Conservation (phyloP, 2,797 vertebrate species). For the Rhabdomys pumilio region DNA sequence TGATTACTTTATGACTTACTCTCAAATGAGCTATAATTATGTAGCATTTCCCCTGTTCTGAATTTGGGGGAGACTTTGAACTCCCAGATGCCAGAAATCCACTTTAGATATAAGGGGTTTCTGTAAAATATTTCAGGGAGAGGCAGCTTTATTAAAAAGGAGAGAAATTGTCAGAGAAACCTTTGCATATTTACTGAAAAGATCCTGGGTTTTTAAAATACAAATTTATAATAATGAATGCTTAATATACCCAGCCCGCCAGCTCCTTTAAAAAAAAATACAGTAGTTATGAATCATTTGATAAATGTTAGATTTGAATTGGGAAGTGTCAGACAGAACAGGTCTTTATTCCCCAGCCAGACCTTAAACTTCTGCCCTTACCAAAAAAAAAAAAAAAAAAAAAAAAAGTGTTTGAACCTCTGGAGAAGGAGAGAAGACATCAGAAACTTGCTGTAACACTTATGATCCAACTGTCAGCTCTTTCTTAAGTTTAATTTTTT, state of each 20-base stretch:
- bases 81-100: constrained; percentile 70
- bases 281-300: constrained; percentile 81
- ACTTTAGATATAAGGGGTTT: constrained; percentile 76
- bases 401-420: constrained; percentile 70
- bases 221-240: constrained; percentile 80
- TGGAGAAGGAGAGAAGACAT: constrained; percentile 80
- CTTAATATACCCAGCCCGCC: constrained; percentile 75
- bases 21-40: constrained; percentile 33
- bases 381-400: constrained; percentile 64
- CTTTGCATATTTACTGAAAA: constrained; percentile 82
- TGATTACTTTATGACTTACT: constrained; percentile 74
- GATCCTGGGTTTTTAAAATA: constrained; percentile 79
- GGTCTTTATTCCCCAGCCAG: constrained; percentile 84
- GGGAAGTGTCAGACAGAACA: constrained; percentile 83
- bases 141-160: constrained; percentile 62
- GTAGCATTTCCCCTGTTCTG: not conserved
- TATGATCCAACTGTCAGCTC: constrained; percentile 77
- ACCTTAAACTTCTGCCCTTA: constrained; percentile 85
- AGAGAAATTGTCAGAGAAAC: constrained; percentile 73
- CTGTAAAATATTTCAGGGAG: constrained; percentile 74
- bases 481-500: constrained; percentile 69
- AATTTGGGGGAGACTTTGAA: constrained; percentile 74
- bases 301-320: constrained; percentile 82
- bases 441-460: constrained; percentile 73
- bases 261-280: constrained; percentile 60